Conservation (phyloP, 2,797 vertebrate species). For the Lemur catta region DNA sequence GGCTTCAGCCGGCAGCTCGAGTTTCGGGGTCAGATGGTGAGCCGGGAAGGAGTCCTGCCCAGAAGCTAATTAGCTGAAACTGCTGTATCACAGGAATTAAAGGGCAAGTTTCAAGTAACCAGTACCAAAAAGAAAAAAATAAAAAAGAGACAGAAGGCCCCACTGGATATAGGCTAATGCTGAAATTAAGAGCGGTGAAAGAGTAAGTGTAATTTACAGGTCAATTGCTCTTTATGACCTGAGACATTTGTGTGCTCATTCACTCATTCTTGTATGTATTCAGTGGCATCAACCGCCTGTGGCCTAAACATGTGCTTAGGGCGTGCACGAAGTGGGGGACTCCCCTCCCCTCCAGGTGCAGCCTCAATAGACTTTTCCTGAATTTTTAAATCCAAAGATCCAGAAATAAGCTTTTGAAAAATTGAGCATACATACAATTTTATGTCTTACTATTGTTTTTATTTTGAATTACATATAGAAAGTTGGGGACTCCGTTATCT, state of each 20-base stretch:
- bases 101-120: conserved; percentile 28
- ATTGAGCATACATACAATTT: neutral
- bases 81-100: neutral
- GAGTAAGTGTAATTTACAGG: neutral
- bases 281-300: neutral
- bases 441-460: neutral
- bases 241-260: neutral
- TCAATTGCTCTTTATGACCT: neutral
- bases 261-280: neutral
- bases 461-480: neutral
- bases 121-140: neutral
- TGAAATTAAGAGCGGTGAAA: neutral
- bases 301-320: neutral
- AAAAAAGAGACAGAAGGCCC: neutral
- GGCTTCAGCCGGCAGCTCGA: neutral
- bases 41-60: conserved; percentile 13
- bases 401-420: neutral
- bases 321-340: neutral
- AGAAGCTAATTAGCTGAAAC: conserved; percentile 49
- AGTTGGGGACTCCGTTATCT: neutral
- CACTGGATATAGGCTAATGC: neutral
- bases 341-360: neutral
- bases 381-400: neutral
- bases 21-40: conserved; percentile 66
- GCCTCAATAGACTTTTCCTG: neutral